Conservation (phyloP, 2,113 vertebrate genomes). For the Tiliqua scincoides region DNA sequence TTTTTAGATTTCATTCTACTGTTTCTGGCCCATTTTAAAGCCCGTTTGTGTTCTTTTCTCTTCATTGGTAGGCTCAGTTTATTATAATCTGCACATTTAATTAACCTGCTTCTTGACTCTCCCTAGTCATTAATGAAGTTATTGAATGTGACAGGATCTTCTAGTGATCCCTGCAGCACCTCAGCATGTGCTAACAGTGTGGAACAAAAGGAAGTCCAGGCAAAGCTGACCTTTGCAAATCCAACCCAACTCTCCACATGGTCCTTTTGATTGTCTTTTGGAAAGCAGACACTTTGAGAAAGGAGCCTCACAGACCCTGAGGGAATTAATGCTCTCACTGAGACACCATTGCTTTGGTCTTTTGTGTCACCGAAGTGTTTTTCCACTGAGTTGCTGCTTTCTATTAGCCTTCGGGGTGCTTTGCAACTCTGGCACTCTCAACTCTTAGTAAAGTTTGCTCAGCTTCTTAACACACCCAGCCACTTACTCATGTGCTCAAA, state of each 20-base stretch:
- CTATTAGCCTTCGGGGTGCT: constrained; percentile 24
- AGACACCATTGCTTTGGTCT: constrained; percentile 51
- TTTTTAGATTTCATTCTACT: constrained; percentile 27
- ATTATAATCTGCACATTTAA: constrained; percentile 21
- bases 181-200: constrained; percentile 38
- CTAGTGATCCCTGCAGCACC: constrained; percentile 35
- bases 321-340: constrained; percentile 57
- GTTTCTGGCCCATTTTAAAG: constrained; percentile 1
- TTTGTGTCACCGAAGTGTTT: constrained; percentile 35
- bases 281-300: constrained; percentile 3
- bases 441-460: constrained; percentile 38
- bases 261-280: constrained; percentile 45
- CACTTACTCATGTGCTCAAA: constrained; percentile 16
- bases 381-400: constrained; percentile 24
- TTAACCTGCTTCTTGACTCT: constrained; percentile 2
- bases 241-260: constrained; percentile 34
- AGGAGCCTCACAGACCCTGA: constrained; percentile 24
- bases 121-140: constrained; percentile 15
- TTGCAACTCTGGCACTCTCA: constrained; percentile 23
- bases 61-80: constrained; percentile 2
- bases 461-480: not conserved
- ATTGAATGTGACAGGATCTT: constrained; percentile 33
- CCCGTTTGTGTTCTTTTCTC: not conserved
- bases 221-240: constrained; percentile 48
- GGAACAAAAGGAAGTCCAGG: constrained; percentile 47